A percentile compares a stretch with the other conserved stretches of the same genome.
Evolutionary conservation across 2,797 vertebrate genomes (phyloP).

Genomic region (Bovichtus diacanthus): DNA sequence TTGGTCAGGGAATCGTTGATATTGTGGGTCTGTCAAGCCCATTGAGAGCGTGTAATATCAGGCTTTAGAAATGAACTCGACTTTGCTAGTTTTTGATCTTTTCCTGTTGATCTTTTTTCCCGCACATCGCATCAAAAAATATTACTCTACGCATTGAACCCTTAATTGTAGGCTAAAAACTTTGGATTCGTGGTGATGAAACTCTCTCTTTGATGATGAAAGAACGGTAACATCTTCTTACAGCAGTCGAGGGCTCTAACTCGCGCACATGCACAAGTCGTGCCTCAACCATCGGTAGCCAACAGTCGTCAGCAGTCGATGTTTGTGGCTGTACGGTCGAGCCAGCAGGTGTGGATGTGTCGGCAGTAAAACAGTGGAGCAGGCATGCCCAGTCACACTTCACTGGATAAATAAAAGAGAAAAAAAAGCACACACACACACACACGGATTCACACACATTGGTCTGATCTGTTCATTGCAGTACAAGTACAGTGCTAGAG

Average conservation of each 20-base stretch:
- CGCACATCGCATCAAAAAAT: constrained; percentile 5
- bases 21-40: constrained; percentile 3
- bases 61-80: constrained; percentile 22
- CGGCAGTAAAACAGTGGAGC: constrained; percentile 19
- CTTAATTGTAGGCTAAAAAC: constrained; percentile 17
- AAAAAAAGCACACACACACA: background rate
- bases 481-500: constrained; percentile 54
- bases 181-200: constrained; percentile 34
- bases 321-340: constrained; percentile 1
- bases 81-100: constrained; percentile 28
- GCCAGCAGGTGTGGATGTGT: constrained; percentile 25
- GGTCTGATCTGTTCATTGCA: constrained; percentile 48
- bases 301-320: background rate
- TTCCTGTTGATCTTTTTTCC: background rate
- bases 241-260: background rate
- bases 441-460: constrained; percentile 21
- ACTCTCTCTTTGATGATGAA: constrained; percentile 52
- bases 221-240: constrained; percentile 4
- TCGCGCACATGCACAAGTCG: background rate
- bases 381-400: constrained; percentile 17
- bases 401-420: constrained; percentile 33
- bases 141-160: constrained; percentile 7
- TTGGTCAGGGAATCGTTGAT: constrained; percentile 30
- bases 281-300: background rate
- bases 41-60: constrained; percentile 1